Conservation (phyloP, 2,113 vertebrate species). For the Paracanthobrama guichenoti region DNA sequence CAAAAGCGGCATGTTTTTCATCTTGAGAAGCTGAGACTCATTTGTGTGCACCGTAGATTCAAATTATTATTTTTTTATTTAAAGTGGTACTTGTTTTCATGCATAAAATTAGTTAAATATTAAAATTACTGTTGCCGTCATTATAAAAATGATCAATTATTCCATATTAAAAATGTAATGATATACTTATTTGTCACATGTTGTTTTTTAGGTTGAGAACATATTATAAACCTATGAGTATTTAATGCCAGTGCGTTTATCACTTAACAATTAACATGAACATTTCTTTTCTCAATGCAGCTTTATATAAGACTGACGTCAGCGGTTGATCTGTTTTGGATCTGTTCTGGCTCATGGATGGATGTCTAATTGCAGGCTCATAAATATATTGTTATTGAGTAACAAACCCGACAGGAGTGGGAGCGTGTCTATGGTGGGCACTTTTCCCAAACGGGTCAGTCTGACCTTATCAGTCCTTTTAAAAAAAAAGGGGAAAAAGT, state of each 20-base stretch:
- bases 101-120: not conserved
- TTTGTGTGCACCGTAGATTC: not conserved
- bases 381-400: conserved; percentile 75
- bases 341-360: conserved; percentile 60
- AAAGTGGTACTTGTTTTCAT: not conserved
- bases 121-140: not conserved
- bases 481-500: not conserved
- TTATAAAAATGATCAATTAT: not conserved
- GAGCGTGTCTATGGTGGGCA: conserved; percentile 44
- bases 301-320: conserved; percentile 54
- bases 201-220: not conserved
- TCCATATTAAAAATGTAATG: not conserved
- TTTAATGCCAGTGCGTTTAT: conserved; percentile 37
- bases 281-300: conserved; percentile 34
- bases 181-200: not conserved
- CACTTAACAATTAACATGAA: conserved; percentile 64
- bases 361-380: conserved; percentile 66
- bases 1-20: conserved; percentile 66
- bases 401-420: conserved; percentile 58
- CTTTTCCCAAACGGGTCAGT: conserved; percentile 6
- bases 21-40: conserved; percentile 2
- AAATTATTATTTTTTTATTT: not conserved
- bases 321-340: conserved; percentile 70
- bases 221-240: conserved; percentile 43
- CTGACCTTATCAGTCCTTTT: not conserved